Conservation (phyloP, 2,113 vertebrate species). For the Sapayoa aenigma region DNA sequence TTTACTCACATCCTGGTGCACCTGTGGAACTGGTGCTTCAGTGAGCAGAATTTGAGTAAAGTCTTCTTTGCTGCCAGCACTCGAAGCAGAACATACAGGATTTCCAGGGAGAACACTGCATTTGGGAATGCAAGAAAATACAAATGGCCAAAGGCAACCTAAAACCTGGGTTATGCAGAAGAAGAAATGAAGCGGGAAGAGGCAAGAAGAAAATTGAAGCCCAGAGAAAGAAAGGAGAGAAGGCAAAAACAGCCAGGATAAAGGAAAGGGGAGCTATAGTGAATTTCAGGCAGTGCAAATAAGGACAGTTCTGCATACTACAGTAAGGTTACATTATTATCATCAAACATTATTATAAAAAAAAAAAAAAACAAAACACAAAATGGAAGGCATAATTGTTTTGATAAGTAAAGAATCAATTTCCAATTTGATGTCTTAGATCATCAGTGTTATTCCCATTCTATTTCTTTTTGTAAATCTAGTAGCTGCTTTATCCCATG, state of each 20-base stretch:
- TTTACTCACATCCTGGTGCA: slow-evolving; percentile 33
- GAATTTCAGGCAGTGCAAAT: not conserved
- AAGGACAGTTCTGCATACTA: not conserved
- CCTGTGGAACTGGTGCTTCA: not conserved
- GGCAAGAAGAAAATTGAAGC: not conserved
- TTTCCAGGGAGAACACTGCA: not conserved
- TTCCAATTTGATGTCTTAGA: not conserved
- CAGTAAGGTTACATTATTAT: not conserved
- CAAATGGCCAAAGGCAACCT: slow-evolving; percentile 19
- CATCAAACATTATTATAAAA: no score
- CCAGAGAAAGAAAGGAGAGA: not conserved
- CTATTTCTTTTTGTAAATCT: not conserved
- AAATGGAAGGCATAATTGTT: not conserved
- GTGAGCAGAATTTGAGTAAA: slow-evolving; percentile 27
- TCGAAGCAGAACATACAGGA: not conserved
- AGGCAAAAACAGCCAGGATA: not conserved
- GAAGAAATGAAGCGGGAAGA: not conserved
- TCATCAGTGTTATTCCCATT: not conserved
- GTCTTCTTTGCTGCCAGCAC: slow-evolving; percentile 15
- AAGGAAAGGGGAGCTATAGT: not conserved
- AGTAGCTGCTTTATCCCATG: not conserved
- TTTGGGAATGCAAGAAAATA: slow-evolving; percentile 29
- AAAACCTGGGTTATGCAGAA: not conserved
- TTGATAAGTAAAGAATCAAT: not conserved
- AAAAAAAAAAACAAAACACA: not conserved